Evolutionary conservation across 2,113 vertebrate species (phyloP).

Genomic region (Morone saxatilis): DNA sequence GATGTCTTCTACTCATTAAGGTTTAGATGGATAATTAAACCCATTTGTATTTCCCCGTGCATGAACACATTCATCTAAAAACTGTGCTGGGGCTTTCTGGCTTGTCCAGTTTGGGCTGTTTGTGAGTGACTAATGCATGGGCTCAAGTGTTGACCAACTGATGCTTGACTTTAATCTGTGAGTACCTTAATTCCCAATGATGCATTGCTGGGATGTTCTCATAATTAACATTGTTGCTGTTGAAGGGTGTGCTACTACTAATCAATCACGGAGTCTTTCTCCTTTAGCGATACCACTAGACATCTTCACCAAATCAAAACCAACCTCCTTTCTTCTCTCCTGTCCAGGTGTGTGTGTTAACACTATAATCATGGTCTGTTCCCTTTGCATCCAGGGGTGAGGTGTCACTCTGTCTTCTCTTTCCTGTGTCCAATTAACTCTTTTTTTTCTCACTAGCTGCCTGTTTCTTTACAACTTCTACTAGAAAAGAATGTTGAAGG

Average conservation of each 20-base stretch:
- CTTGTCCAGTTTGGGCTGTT: conserved; percentile 24
- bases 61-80: conserved; percentile 68
- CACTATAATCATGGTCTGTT: conserved; percentile 44
- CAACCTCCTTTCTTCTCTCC: conserved; percentile 19
- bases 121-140: conserved; percentile 75
- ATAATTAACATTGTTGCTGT: conserved; percentile 72
- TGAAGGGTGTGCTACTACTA: conserved; percentile 70
- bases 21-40: conserved; percentile 27
- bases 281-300: conserved; percentile 41
- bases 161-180: conserved; percentile 57
- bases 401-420: conserved; percentile 35
- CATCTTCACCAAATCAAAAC: conserved; percentile 41
- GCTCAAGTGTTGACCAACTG: conserved; percentile 31
- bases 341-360: conserved; percentile 56
- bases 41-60: conserved; percentile 51
- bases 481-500: conserved; percentile 19
- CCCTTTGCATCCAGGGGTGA: conserved; percentile 48
- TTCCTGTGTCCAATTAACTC: conserved; percentile 51
- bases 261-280: conserved; percentile 67
- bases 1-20: conserved; percentile 25
- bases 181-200: conserved; percentile 39
- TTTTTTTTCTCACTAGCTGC: conserved; percentile 40
- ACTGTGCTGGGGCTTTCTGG: conserved; percentile 48
- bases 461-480: conserved; percentile 29
- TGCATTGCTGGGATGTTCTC: conserved; percentile 37